Conservation (phyloP, 2,888 invertebrate genomes). For the Tinea semifulvella region DNA sequence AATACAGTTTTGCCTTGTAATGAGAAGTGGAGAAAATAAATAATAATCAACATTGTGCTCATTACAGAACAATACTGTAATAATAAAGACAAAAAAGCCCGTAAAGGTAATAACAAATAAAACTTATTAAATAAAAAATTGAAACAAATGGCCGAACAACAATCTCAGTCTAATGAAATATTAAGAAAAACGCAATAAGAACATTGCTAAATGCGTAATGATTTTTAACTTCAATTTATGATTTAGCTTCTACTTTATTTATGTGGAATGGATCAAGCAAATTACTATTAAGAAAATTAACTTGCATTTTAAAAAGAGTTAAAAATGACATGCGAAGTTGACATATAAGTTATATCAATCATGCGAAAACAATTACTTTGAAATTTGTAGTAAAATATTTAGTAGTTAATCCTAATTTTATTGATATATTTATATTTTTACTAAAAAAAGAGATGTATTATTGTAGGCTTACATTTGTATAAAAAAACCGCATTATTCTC, state of each 20-base stretch:
- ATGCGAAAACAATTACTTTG: too few species aligned
- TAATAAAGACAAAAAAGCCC: not conserved
- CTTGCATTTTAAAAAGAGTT: too few species aligned
- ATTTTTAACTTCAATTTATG: slow-evolving; percentile 2
- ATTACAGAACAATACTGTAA: too few species aligned
- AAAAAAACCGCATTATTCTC: not conserved
- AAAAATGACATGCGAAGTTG: too few species aligned
- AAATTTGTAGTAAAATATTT: too few species aligned
- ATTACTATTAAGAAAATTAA: not conserved
- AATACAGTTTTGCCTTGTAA: not conserved
- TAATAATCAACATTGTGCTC: too few species aligned
- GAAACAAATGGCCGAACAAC: not conserved
- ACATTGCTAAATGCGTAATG: slow-evolving; percentile 8
- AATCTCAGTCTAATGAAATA: not conserved
- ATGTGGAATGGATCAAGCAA: slow-evolving; percentile 10
- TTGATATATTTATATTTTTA: too few species aligned
- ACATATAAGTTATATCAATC: too few species aligned
- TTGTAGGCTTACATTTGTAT: not conserved
- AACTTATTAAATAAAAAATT: not conserved
- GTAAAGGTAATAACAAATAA: not conserved
- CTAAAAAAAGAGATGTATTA: not conserved
- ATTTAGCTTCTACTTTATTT: not conserved
- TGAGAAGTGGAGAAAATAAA: too few species aligned
- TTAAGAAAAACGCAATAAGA: not conserved
- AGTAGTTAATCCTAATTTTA: too few species aligned